phyloP scores from a whole-genome alignment of 2,888 invertebrate genomes.

The Callyntrura guangdongensis region DNA sequence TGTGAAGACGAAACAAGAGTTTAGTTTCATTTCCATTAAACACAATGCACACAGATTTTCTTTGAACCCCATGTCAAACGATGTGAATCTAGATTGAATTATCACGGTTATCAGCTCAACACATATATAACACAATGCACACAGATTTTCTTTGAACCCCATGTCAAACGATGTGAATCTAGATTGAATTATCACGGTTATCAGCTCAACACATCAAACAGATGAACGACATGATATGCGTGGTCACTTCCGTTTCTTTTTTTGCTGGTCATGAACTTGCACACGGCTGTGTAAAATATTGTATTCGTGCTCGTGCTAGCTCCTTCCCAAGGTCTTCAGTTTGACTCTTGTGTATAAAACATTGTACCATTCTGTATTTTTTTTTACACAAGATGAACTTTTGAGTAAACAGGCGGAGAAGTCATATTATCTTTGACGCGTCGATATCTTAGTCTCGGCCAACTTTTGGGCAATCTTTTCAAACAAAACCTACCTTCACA shows the following conservation, averaged over 20 bases:
- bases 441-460: no score
- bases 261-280: not conserved
- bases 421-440: no score
- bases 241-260: constrained; percentile 60
- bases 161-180: not conserved
- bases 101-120: constrained; percentile 49
- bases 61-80: not conserved
- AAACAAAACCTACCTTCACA: no score
- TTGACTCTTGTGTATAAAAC: no score
- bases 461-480: no score
- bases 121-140: not conserved
- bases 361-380: no score
- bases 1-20: not conserved
- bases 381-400: no score
- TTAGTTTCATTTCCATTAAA: not conserved
- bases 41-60: not conserved
- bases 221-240: constrained; percentile 47
- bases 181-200: constrained; percentile 32
- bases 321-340: no score
- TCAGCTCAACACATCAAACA: constrained; percentile 25
- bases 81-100: not conserved
- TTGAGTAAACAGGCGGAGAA: no score
- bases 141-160: not conserved
- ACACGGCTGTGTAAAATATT: not conserved
- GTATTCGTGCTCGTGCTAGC: no score